A percentile compares a stretch with the other conserved stretches of the same genome.
Evolutionary conservation across 1,140 invertebrate species (phyloP).

Genomic region (Batillaria attramentaria): DNA sequence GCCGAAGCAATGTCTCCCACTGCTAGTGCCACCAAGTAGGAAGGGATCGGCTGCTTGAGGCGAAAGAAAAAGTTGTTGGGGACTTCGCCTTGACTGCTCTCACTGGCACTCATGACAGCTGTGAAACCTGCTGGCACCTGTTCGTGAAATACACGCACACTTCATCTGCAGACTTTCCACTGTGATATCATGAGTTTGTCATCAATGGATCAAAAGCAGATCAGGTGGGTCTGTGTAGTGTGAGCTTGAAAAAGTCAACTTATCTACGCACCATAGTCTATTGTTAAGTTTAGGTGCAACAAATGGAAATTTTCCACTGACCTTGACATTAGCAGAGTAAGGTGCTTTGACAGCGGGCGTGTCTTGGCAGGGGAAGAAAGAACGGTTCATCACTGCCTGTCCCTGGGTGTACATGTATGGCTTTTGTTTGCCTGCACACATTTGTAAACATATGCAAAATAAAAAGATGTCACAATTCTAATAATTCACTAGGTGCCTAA

Average conservation of each 20-base stretch:
- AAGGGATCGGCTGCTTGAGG: slow-evolving; percentile 71
- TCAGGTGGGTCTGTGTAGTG: no score
- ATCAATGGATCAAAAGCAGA: no score
- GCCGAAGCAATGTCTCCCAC: slow-evolving; percentile 82
- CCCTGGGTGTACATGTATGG: slow-evolving; percentile 94
- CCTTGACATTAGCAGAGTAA: slow-evolving; percentile 83
- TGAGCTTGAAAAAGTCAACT: no score
- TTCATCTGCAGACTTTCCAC: no score
- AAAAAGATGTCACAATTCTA: background rate
- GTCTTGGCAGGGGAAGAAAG: slow-evolving; percentile 89
- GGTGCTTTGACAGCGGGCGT: slow-evolving; percentile 90
- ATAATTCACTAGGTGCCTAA: no score
- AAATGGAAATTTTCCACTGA: no score
- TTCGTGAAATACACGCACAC: no score
- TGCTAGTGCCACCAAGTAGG: slow-evolving; percentile 85
- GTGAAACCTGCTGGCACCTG: slow-evolving; percentile 74
- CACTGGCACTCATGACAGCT: slow-evolving; percentile 89
- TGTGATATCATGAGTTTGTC: no score
- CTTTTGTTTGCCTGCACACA: slow-evolving; percentile 79
- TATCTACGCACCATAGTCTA: no score
- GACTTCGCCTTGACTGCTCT: slow-evolving; percentile 39
- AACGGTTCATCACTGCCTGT: slow-evolving; percentile 82
- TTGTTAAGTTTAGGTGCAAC: no score
- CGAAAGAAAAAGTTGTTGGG: slow-evolving; percentile 79
- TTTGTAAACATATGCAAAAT: no score